Evolutionary conservation across 2,888 invertebrate species (phyloP).

Genomic region (Pyrrhia umbra): DNA sequence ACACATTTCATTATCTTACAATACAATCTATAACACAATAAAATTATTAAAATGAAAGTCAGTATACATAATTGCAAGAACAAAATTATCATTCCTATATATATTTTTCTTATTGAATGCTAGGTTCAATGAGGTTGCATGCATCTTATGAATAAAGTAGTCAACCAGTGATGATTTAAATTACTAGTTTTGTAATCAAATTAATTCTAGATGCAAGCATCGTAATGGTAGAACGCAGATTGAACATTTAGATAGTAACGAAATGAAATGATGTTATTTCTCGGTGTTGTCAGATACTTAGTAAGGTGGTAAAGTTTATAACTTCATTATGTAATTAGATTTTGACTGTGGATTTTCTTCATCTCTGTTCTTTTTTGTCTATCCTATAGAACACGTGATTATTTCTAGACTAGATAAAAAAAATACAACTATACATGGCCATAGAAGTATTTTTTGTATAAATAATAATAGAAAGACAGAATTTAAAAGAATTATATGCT

Average conservation of each 20-base stretch:
- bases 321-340: slow-evolving; percentile 29
- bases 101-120: slow-evolving; percentile 34
- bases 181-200: slow-evolving; percentile 45
- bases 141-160: slow-evolving; percentile 11
- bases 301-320: slow-evolving; percentile 18
- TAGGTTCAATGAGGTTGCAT: slow-evolving; percentile 22
- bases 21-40: slow-evolving; percentile 1
- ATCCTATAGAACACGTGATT: no score
- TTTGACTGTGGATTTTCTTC: neutral
- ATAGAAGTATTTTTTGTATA: no score
- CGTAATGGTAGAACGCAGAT: slow-evolving; percentile 46
- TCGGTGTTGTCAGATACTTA: neutral
- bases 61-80: slow-evolving; percentile 11
- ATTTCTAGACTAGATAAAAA: no score
- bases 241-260: slow-evolving; percentile 35
- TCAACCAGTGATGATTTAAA: slow-evolving; percentile 29
- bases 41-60: slow-evolving; percentile 32
- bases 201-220: slow-evolving; percentile 33
- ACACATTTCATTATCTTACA: neutral
- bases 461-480: no score
- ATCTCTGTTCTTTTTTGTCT: neutral
- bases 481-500: no score
- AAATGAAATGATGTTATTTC: slow-evolving; percentile 28
- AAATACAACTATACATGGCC: no score
- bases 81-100: slow-evolving; percentile 17